A percentile compares a stretch with the other conserved stretches of the same genome.
phyloP scores from a whole-genome alignment of 2,797 vertebrate species.

The Pantherophis alleghaniensis region DNA sequence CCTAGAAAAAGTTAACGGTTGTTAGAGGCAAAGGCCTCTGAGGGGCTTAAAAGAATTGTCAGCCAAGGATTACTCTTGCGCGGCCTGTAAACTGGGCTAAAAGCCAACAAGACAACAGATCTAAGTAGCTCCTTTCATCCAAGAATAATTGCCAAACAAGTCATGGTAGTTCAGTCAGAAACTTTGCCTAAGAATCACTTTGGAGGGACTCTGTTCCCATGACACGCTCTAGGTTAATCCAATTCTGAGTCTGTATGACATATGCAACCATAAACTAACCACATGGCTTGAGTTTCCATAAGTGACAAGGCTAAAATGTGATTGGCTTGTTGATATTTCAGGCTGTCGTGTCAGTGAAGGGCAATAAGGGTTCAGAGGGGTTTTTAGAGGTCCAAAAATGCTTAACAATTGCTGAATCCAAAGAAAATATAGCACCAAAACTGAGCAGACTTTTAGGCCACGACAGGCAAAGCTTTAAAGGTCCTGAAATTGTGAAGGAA shows the following conservation, averaged over 20 bases:
- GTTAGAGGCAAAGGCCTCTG: neutral
- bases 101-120: neutral
- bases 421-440: neutral
- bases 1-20: neutral
- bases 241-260: neutral
- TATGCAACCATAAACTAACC: neutral
- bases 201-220: neutral
- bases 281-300: neutral
- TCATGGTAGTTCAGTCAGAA: neutral
- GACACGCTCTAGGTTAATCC: neutral
- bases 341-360: neutral
- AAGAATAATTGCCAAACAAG: neutral
- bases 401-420: neutral
- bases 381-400: neutral
- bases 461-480: neutral
- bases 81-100: neutral
- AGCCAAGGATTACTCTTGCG: neutral
- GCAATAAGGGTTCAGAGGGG: neutral
- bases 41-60: neutral
- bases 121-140: neutral
- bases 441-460: neutral
- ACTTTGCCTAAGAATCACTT: neutral
- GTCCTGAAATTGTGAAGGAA: neutral
- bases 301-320: neutral
- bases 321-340: neutral